Conservation (phyloP, 2,888 invertebrate species). For the Agrochola macilenta region DNA sequence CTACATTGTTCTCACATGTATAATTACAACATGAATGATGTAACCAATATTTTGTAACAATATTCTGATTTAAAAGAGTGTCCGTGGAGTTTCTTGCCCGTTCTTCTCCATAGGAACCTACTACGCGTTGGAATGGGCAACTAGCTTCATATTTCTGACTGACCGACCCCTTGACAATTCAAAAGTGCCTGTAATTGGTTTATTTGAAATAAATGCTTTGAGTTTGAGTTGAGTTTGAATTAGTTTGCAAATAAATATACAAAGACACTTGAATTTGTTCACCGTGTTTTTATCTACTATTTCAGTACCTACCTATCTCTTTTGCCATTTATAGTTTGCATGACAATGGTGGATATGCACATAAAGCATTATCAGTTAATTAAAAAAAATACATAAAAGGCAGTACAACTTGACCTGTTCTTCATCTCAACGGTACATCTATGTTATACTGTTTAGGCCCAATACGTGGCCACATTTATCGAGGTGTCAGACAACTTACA, state of each 20-base stretch:
- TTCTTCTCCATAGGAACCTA: too few relatives aligned
- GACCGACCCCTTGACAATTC: too few relatives aligned
- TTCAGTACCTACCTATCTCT: not conserved
- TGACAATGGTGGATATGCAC: not conserved
- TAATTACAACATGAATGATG: too few relatives aligned
- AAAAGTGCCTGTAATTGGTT: too few relatives aligned
- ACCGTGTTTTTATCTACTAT: not conserved
- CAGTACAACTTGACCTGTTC: not conserved
- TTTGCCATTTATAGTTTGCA: not conserved
- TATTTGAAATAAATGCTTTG: too few relatives aligned
- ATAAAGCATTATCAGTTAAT: not conserved
- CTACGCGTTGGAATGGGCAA: too few relatives aligned
- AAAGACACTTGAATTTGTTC: not conserved
- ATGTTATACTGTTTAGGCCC: not conserved
- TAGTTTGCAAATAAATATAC: not conserved
- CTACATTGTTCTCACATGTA: too few relatives aligned
- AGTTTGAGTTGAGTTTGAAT: too few relatives aligned
- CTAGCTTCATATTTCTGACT: too few relatives aligned
- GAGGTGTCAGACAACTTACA: conserved; percentile 90
- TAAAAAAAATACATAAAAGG: not conserved
- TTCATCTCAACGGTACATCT: not conserved
- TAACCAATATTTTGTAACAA: too few relatives aligned
- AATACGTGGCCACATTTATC: not conserved
- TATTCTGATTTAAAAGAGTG: too few relatives aligned
- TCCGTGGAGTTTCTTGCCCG: too few relatives aligned